Conservation (phyloP, 2,888 invertebrate genomes). For the Axea sp. region DNA sequence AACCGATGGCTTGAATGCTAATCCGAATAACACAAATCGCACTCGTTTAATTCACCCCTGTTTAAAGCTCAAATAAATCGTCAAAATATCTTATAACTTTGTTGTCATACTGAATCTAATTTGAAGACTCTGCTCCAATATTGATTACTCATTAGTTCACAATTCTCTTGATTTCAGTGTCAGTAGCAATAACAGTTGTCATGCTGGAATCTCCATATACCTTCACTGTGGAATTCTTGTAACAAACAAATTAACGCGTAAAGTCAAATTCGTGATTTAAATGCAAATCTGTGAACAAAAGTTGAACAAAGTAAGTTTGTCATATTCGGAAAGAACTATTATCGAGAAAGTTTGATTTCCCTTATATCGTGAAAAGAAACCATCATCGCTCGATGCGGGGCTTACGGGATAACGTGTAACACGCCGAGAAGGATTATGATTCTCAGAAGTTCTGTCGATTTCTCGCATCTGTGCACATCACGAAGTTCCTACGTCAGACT, state of each 20-base stretch:
- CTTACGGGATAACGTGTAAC: conserved; percentile 57
- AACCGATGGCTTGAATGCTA: conserved; percentile 66
- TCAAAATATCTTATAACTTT: conserved; percentile 60
- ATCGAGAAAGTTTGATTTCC: conserved; percentile 51
- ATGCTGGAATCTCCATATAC: no score
- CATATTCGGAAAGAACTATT: conserved; percentile 38
- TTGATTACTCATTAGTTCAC: conserved; percentile 29
- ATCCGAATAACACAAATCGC: conserved; percentile 67
- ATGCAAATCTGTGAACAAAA: conserved; percentile 27
- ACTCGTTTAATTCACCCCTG: conserved; percentile 64
- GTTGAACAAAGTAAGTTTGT: conserved; percentile 38
- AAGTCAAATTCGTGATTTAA: background rate
- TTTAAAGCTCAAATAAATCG: conserved; percentile 57
- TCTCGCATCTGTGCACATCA: conserved; percentile 78
- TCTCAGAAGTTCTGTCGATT: conserved; percentile 78
- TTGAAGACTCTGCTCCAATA: conserved; percentile 22
- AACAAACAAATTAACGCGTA: no score
- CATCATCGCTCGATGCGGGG: conserved; percentile 54
- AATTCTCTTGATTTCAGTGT: background rate
- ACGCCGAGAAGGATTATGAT: conserved; percentile 67
- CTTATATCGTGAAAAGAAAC: conserved; percentile 55
- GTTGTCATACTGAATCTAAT: conserved; percentile 52
- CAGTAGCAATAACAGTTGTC: no score
- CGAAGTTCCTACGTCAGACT: conserved; percentile 76
- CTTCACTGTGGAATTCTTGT: no score